These are phyloP conservation scores for Shinisaurus crocodilurus DNA, from an alignment of 2,113 vertebrate species.

Conservation along the genomic window DNA sequence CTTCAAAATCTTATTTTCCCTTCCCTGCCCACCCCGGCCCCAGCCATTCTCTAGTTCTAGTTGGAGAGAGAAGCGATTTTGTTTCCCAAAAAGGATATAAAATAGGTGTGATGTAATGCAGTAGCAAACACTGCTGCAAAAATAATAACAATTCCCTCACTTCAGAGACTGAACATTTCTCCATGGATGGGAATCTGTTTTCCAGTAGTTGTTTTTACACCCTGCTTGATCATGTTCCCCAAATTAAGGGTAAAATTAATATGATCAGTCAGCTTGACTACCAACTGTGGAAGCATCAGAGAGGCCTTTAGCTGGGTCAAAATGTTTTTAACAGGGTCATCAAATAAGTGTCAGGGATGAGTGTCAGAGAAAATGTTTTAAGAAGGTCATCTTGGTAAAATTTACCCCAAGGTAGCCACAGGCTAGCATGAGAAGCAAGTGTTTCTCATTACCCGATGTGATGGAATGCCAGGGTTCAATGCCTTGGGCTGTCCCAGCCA, in stretches of 20 bases:
- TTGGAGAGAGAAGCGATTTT: background rate
- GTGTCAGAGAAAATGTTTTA: too few relatives aligned
- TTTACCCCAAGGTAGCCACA: background rate
- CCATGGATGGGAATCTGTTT: background rate
- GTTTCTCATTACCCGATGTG: background rate
- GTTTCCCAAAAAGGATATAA: background rate
- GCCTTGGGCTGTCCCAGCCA: background rate
- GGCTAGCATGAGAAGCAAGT: background rate
- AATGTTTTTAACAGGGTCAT: too few relatives aligned
- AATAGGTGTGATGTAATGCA: background rate
- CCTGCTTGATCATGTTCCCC: background rate
- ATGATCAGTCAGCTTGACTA: background rate
- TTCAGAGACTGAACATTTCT: background rate
- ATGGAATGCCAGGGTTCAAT: background rate
- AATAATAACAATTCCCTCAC: background rate
- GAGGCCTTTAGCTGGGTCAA: background rate
- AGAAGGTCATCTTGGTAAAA: too few relatives aligned
- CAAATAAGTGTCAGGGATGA: too few relatives aligned
- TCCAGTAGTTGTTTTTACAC: background rate
- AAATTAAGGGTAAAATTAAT: slow-evolving; percentile 1
- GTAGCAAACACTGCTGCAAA: background rate
- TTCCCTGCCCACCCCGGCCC: too few relatives aligned
- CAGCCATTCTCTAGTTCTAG: background rate
- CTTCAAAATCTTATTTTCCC: background rate
- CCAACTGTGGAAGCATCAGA: background rate